Percentiles rank a stretch among this genome's conserved stretches.
These are phyloP conservation scores for Eupithecia subumbrata DNA, from an alignment of 2,888 invertebrate species.

Conservation along the genomic window DNA sequence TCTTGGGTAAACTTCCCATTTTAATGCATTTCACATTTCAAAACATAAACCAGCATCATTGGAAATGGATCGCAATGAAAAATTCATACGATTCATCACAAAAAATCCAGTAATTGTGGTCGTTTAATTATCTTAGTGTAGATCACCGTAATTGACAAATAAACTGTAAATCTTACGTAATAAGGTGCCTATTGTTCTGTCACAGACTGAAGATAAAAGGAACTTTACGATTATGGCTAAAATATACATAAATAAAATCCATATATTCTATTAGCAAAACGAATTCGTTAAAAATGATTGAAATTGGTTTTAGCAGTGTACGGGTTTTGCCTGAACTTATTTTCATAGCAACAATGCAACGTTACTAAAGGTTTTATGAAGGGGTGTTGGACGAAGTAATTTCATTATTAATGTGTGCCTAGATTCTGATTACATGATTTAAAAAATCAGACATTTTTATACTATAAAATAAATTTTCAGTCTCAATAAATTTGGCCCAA, in stretches of 20 bases:
- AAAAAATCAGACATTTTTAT: too few relatives aligned
- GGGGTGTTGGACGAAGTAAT: neutral
- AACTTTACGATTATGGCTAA: neutral
- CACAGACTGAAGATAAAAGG: neutral
- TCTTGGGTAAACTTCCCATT: conserved; percentile 58
- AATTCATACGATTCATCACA: conserved; percentile 62
- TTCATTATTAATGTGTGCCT: neutral
- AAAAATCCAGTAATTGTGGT: conserved; percentile 30
- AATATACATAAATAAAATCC: neutral
- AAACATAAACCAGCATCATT: conserved; percentile 56
- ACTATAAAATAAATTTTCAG: too few relatives aligned
- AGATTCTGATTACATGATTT: too few relatives aligned
- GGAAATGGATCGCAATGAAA: conserved; percentile 54
- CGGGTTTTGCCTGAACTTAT: neutral
- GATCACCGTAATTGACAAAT: conserved; percentile 31
- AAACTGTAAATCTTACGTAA: conserved; percentile 24
- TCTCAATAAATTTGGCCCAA: too few relatives aligned
- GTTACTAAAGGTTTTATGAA: neutral
- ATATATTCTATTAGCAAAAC: neutral
- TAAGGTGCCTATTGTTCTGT: conserved; percentile 18
- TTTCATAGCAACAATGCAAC: conserved; percentile 12
- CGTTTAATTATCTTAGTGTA: conserved; percentile 24
- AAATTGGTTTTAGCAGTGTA: neutral
- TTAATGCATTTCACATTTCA: conserved; percentile 60
- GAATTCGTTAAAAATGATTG: neutral